Conservation (phyloP, 2,888 invertebrate genomes). For the Philereme vetulata region DNA sequence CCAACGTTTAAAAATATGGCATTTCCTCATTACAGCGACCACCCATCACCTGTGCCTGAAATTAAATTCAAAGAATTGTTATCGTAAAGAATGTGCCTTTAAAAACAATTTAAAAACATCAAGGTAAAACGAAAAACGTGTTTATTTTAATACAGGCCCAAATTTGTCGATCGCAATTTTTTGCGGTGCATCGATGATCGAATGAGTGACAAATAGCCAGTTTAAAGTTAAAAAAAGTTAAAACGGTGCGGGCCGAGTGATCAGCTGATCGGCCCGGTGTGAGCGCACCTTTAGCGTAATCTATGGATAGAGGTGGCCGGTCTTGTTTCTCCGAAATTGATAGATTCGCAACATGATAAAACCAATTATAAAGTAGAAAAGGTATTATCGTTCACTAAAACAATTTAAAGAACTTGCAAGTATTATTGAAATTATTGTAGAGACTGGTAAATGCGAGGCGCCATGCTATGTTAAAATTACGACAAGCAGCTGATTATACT, state of each 20-base stretch:
- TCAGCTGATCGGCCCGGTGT: slow-evolving; percentile 32
- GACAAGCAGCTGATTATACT: slow-evolving; percentile 23
- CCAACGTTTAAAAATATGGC: no score
- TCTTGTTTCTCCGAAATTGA: slow-evolving; percentile 6
- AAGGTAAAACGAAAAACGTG: slow-evolving; percentile 33
- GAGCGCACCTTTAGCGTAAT: slow-evolving; percentile 30
- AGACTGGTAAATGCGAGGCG: no score
- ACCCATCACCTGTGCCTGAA: slow-evolving; percentile 21
- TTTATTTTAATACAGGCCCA: slow-evolving; percentile 33
- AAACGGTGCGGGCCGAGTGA: slow-evolving; percentile 14
- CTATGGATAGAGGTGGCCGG: slow-evolving; percentile 20
- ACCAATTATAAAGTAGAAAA: no score
- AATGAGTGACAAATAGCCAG: slow-evolving; percentile 48
- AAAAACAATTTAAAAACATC: slow-evolving; percentile 16
- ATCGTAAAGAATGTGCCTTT: slow-evolving; percentile 16
- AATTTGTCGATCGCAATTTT: slow-evolving; percentile 36
- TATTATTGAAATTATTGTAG: neutral
- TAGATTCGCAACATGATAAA: no score
- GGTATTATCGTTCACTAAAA: neutral
- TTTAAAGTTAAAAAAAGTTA: slow-evolving; percentile 15
- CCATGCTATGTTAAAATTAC: slow-evolving; percentile 2
- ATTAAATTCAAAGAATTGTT: slow-evolving; percentile 10
- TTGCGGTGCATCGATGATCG: slow-evolving; percentile 40
- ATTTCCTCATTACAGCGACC: slow-evolving; percentile 17
- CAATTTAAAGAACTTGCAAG: neutral